These are phyloP conservation scores for Eublepharis macularius DNA, from an alignment of 2,113 vertebrate genomes.

Conservation along the genomic window DNA sequence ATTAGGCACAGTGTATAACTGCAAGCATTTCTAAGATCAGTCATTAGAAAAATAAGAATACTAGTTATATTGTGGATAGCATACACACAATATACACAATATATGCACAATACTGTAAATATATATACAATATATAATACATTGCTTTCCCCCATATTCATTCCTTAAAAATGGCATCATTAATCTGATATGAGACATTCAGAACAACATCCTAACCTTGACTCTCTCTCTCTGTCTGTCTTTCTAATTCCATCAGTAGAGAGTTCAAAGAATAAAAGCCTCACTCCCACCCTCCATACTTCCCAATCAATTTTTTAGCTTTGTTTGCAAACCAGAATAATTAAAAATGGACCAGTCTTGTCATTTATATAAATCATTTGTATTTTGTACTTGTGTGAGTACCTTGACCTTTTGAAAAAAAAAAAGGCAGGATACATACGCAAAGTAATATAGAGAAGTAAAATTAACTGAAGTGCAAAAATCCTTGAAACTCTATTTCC, in stretches of 20 bases:
- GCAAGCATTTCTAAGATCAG: not conserved
- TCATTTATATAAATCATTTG: not conserved
- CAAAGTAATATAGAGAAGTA: not conserved
- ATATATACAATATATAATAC: not conserved
- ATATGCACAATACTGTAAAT: too few relatives aligned
- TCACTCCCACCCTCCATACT: not conserved
- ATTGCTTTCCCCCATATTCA: not conserved
- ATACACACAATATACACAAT: not conserved
- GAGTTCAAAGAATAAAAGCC: not conserved
- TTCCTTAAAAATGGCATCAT: not conserved
- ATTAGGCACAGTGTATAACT: not conserved
- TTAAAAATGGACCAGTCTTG: not conserved
- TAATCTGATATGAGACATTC: not conserved
- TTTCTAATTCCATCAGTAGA: not conserved
- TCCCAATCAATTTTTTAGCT: not conserved
- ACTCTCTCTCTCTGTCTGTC: too few relatives aligned
- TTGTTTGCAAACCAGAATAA: not conserved
- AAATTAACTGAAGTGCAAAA: not conserved
- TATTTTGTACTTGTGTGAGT: not conserved
- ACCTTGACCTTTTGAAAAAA: not conserved
- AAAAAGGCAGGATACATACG: not conserved
- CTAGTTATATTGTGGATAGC: not conserved
- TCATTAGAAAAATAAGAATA: not conserved
- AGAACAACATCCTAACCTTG: not conserved
- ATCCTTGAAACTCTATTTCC: conserved; percentile 49